Conservation (phyloP, 2,888 invertebrate genomes). For the Digitonthophagus gazella region DNA sequence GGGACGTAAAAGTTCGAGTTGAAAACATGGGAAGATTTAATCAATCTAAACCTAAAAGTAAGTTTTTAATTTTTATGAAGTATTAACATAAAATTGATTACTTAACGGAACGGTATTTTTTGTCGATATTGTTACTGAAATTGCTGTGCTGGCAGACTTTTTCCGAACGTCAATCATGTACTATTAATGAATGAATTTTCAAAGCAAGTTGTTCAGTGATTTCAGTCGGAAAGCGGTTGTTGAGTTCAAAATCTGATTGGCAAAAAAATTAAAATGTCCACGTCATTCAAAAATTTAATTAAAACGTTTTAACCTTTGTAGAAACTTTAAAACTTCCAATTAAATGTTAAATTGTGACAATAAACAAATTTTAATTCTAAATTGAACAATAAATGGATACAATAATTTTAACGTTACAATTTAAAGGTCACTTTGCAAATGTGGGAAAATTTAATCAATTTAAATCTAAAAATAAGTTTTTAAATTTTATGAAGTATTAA, state of each 20-base stretch:
- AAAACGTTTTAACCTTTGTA: no score
- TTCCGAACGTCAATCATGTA: not conserved
- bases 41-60: not conserved
- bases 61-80: no score
- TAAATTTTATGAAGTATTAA: no score
- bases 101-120: no score
- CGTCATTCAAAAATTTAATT: not conserved
- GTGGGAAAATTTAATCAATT: not conserved
- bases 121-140: no score
- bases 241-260: not conserved
- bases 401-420: no score
- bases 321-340: no score
- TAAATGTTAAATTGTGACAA: no score
- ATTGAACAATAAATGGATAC: no score
- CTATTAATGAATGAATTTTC: not conserved
- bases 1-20: not conserved
- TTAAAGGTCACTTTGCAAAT: no score
- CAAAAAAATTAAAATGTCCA: not conserved
- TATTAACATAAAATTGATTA: no score
- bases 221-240: not conserved
- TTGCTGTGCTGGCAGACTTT: not conserved
- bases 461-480: not conserved
- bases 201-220: not conserved
- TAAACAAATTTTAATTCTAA: not conserved
- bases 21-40: not conserved